Conservation (phyloP, 2,113 vertebrate species). For the Neopipo cinnamomea region DNA sequence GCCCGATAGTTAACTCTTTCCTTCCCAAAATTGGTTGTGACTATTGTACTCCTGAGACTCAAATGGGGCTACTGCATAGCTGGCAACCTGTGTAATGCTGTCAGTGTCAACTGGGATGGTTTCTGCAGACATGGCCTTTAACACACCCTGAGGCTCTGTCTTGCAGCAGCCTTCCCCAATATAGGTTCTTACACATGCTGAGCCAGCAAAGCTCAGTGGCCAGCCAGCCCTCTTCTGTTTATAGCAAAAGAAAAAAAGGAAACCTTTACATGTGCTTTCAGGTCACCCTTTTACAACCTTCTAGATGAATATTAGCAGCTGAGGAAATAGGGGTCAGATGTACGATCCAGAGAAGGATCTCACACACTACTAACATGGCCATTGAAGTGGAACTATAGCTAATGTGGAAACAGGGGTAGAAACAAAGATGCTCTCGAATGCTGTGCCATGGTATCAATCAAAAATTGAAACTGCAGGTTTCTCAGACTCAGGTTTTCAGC, state of each 20-base stretch:
- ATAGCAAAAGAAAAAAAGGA: background rate
- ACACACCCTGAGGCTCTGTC: background rate
- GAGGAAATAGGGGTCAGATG: background rate
- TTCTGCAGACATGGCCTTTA: background rate
- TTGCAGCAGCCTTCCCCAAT: background rate
- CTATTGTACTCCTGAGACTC: background rate
- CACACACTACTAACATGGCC: background rate
- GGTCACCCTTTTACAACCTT: background rate
- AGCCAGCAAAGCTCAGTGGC: background rate
- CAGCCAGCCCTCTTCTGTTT: background rate
- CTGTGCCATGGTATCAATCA: background rate
- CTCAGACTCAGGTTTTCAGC: background rate
- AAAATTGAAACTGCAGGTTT: background rate
- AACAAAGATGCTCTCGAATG: background rate
- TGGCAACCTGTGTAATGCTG: background rate
- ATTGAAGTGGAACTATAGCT: background rate
- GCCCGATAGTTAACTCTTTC: background rate
- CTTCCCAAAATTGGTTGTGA: background rate
- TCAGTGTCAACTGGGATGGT: background rate
- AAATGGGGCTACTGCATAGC: background rate
- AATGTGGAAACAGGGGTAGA: background rate
- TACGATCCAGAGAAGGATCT: background rate
- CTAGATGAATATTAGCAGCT: background rate
- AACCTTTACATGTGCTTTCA: background rate
- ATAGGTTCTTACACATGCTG: background rate